phyloP scores from a whole-genome alignment of 2,113 vertebrate species.

The Anguilla rostrata region DNA sequence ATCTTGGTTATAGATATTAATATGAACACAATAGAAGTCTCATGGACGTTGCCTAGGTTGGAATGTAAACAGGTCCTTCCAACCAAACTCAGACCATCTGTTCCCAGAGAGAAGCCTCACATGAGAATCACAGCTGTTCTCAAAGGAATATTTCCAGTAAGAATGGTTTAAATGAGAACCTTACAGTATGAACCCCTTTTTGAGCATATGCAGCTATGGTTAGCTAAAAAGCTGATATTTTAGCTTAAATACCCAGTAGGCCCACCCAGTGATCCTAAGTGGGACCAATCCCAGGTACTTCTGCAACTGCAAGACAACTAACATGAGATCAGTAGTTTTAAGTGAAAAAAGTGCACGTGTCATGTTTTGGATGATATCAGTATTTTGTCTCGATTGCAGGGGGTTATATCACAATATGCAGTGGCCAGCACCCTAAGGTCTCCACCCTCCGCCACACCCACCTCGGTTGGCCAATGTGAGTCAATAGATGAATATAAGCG shows the following conservation, averaged over 20 bases:
- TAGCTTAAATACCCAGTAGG: neutral
- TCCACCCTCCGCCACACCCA: neutral
- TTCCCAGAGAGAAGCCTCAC: neutral
- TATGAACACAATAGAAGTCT: conserved; percentile 4
- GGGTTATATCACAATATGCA: neutral
- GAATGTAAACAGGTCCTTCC: conserved; percentile 3
- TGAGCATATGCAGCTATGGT: neutral
- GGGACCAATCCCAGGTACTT: neutral
- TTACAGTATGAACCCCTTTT: neutral
- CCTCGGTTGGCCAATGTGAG: neutral
- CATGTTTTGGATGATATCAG: neutral
- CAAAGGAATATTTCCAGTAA: neutral
- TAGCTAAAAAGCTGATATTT: neutral
- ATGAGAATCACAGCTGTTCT: conserved; percentile 2
- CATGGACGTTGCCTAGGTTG: neutral
- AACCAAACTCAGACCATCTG: neutral
- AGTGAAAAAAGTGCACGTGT: neutral
- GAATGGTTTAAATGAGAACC: neutral
- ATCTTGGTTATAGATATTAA: conserved; percentile 2
- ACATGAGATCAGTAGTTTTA: neutral
- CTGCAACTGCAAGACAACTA: neutral
- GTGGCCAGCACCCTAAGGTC: neutral
- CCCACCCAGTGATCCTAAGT: neutral
- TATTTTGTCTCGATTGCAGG: neutral
- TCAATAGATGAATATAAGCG: neutral